Percentiles rank a stretch among this genome's conserved stretches.
Evolutionary conservation across 2,113 vertebrate species (phyloP).

Genomic region (Ancistrus triradiatus): DNA sequence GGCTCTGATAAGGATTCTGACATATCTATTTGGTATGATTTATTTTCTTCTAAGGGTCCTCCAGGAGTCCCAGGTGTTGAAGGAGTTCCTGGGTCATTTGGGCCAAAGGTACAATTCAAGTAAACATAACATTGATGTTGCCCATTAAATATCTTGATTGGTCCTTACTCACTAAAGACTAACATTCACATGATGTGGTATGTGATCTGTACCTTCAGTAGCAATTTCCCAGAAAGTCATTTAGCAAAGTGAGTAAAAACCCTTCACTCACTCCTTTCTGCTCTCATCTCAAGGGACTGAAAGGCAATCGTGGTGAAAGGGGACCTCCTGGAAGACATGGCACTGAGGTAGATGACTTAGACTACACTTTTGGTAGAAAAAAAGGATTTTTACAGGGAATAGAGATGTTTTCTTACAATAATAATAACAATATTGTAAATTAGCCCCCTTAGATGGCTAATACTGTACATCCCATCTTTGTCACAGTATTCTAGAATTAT

Average conservation of each 20-base stretch:
- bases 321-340: constrained; percentile 58
- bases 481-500: too few relatives aligned
- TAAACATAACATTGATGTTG: too few relatives aligned
- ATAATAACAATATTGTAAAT: not conserved
- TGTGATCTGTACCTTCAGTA: too few relatives aligned
- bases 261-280: too few relatives aligned
- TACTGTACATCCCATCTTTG: too few relatives aligned
- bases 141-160: too few relatives aligned
- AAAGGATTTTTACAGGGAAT: not conserved
- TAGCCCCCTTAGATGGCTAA: too few relatives aligned
- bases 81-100: constrained; percentile 54
- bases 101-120: constrained; percentile 57
- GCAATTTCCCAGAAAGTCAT: too few relatives aligned
- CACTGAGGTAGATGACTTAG: constrained; percentile 51
- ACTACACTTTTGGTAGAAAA: not conserved
- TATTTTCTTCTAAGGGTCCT: constrained; percentile 44
- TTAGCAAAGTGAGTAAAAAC: too few relatives aligned
- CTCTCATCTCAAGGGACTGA: constrained; percentile 57
- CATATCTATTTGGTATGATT: constrained; percentile 2
- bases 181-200: too few relatives aligned
- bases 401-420: not conserved
- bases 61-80: constrained; percentile 54
- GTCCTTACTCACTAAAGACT: too few relatives aligned
- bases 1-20: not conserved
- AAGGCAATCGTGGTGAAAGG: constrained; percentile 57